Percentiles rank a stretch among this genome's conserved stretches.
Conservation (phyloP, 2,797 vertebrate species). For the Nannoperca obscura region DNA sequence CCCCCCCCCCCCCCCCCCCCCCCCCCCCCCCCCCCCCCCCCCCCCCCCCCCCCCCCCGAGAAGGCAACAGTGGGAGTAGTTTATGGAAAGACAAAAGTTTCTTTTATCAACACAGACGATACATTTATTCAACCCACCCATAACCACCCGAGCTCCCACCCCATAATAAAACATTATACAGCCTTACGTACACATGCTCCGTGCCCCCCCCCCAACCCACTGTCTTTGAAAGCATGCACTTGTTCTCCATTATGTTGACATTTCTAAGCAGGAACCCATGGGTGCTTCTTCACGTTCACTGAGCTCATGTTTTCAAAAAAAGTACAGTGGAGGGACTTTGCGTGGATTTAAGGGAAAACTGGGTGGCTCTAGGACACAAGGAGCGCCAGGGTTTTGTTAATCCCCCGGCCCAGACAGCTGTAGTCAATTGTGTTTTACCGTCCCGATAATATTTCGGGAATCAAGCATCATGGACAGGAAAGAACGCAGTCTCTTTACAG, state of each 20-base stretch:
- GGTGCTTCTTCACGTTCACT: background rate
- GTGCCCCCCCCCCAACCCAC: constrained; percentile 23
- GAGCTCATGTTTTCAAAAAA: constrained; percentile 38
- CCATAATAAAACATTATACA: constrained; percentile 70
- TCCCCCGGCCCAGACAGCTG: constrained; percentile 2
- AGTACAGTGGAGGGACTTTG: constrained; percentile 27
- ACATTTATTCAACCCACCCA: constrained; percentile 70
- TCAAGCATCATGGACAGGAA: constrained; percentile 29
- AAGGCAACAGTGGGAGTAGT: constrained; percentile 34
- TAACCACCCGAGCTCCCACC: constrained; percentile 57
- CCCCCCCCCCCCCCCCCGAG: too few species aligned
- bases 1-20: too few species aligned
- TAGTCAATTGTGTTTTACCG: constrained; percentile 41
- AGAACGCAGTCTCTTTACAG: background rate
- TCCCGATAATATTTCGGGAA: constrained; percentile 20
- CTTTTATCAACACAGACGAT: constrained; percentile 65
- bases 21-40: too few species aligned
- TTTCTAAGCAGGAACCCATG: constrained; percentile 21
- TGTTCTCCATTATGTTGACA: constrained; percentile 28
- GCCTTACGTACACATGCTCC: constrained; percentile 60
- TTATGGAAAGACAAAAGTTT: constrained; percentile 60
- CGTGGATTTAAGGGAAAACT: constrained; percentile 21
- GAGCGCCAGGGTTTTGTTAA: constrained; percentile 25
- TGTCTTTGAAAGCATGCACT: constrained; percentile 45
- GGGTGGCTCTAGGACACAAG: constrained; percentile 14